Conservation (phyloP, 2,797 vertebrate genomes). For the Anas capensis region DNA sequence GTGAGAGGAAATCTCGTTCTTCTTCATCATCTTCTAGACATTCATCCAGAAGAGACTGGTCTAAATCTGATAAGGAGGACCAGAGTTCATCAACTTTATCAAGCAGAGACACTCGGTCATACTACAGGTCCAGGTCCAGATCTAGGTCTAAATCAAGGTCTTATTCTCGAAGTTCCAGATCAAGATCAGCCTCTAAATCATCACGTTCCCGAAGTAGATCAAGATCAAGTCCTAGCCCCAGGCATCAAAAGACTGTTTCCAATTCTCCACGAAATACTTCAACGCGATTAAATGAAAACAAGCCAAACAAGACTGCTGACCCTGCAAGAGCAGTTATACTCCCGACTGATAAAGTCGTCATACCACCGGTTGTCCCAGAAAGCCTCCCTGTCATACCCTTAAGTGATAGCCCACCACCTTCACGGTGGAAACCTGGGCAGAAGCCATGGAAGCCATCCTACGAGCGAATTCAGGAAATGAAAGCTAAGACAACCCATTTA, state of each 20-base stretch:
- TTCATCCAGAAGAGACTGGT: constrained; percentile 83
- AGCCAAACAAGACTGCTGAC: constrained; percentile 77
- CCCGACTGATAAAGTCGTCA: constrained; percentile 77
- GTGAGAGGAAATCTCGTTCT: constrained; percentile 81
- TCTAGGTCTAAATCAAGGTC: constrained; percentile 82
- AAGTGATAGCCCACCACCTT: constrained; percentile 96
- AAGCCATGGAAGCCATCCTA: constrained; percentile 99
- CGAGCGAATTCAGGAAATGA: constrained; percentile 91
- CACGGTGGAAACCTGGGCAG: constrained; percentile 96
- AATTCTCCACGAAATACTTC: constrained; percentile 79
- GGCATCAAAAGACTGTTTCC: constrained; percentile 73
- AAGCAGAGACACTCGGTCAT: constrained; percentile 83
- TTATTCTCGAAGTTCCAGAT: constrained; percentile 78
- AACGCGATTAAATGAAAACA: constrained; percentile 76
- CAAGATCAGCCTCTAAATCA: constrained; percentile 67
- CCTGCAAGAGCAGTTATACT: constrained; percentile 69
- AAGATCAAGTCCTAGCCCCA: constrained; percentile 79
- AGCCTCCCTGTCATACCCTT: constrained; percentile 89
- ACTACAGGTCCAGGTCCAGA: constrained; percentile 86
- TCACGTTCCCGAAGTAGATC: constrained; percentile 77
- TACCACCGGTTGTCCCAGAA: constrained; percentile 82
- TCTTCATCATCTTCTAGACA: constrained; percentile 80
- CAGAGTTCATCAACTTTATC: constrained; percentile 80
- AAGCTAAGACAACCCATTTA: constrained; percentile 83
- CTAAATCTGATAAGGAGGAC: constrained; percentile 81